Base-by-base conservation (phyloP, 2,888 invertebrate genomes). In the Cosmia pyralina region DNA sequence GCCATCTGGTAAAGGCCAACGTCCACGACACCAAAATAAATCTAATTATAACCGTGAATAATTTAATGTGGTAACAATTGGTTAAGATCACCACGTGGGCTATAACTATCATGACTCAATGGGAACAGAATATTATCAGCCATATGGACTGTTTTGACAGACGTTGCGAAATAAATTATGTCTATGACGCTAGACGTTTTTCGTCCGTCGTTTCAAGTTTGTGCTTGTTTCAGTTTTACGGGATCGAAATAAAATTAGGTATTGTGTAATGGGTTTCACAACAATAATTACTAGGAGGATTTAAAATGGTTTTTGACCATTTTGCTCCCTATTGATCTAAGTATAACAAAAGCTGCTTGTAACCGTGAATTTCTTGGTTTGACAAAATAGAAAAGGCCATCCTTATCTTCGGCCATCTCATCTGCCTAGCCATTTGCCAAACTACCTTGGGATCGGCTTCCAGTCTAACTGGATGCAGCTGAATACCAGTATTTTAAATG, bases 41-140 rank as follows among this genome's bases (percentile, higher is more conserved):
- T 78, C 84, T 84, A 86, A 85, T 85, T 84, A 78, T 85, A 85
- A 48, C 68, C 17, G 58, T 84, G 75, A 85, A 68, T 73, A 80
- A 77, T 77, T 76, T 80, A 75, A 79, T 83, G 57, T 60, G 53
- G 44, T 59, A 79, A 83, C 79, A 80, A 75, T 80, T 80, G 81
- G 59, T 79, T 74, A 66, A 80, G 60, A 72, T 80, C 69, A 72
- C 57, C 71, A 82, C 79, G 78, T 79, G 81, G 53, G 60, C n/a
- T 6, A 28, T 62, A 46, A 50, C 46, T 48, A 53, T 55, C 44
- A 34, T 86, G 85, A 86, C 65, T 86, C 87, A 86, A 59, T 86
- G 86, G 69, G 85, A 85, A 87, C 83, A 59, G 44, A 81, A 86
- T 82, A 81, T 72, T 71, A 77, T 70, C 57, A 65, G 59, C 74